Base-by-base conservation (phyloP, 2,888 invertebrate genomes). In the Lasius fuliginosus region DNA sequence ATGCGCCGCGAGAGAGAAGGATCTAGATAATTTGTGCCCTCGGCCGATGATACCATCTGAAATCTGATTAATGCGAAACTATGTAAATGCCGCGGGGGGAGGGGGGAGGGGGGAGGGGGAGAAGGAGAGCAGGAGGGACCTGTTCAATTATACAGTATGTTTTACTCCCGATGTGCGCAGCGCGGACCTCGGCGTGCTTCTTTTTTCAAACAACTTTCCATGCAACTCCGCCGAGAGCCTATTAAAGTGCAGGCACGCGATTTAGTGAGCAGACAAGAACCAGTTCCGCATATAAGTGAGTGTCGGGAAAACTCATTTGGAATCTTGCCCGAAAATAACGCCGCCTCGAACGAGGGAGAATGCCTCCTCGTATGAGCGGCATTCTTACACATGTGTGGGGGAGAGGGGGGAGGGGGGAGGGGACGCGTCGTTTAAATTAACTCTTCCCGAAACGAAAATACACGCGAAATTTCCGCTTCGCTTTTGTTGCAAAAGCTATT, bases 161-260 rank as follows among this genome's bases (percentile, higher is more conserved):
- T 83, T 84, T 67, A 75, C 58, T 84, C 77, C 53, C 60, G 85
- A 62, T 77, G 67, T 64, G 30, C 75, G 40, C 60, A 67, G 69
- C 77, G 69, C 77, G 53, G 77, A 74, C 79, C 46, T 76, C 46
- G n/a, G n/a, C n/a, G 71, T 81, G 71, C 82, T 64, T 68, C 85
- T 87, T 89, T 89, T 89, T 88, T 84, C 89, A 83, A 86, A 85
- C 89, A 88, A 87, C 88, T 89, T 89, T 83, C 83, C 86, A 85
- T 89, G 88, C 89, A 90, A 90, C 85, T 86, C 62, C 85, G 82
- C 83, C 85, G 86, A 67, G 86, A 84, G 76, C 83, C 90, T 89
- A 90, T 90, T 89, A 90, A 88, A 87, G 74, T 79, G 77, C 77
- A 73, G 86, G 88, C 90, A 89, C 89, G 90, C 90, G 90, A 90